A percentile compares a stretch with the other conserved stretches of the same genome.
Conservation (phyloP, 2,113 vertebrate genomes). For the Larimichthys polyactis region DNA sequence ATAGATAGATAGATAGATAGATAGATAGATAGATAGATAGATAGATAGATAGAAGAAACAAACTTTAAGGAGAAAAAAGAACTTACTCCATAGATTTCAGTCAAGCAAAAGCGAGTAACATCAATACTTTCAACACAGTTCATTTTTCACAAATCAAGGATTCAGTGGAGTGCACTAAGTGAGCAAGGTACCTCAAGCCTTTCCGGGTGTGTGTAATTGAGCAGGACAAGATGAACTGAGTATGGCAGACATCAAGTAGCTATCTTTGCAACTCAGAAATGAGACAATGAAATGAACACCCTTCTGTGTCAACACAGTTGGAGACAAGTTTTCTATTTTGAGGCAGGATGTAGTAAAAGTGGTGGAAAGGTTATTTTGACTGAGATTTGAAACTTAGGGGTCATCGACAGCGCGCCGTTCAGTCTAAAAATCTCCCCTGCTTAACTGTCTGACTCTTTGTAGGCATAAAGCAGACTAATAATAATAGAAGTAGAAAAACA, state of each 20-base stretch:
- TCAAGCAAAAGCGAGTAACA: constrained; percentile 12
- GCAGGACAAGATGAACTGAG: constrained; percentile 62
- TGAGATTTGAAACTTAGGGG: constrained; percentile 61
- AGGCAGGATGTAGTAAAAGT: constrained; percentile 51
- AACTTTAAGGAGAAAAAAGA: constrained; percentile 10
- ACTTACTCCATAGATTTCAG: constrained; percentile 11
- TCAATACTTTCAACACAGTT: constrained; percentile 49
- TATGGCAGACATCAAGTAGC: constrained; percentile 60
- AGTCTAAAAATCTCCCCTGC: not conserved
- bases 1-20: too few species aligned
- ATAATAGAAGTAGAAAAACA: not conserved
- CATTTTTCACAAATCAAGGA: constrained; percentile 45
- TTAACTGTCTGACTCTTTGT: not conserved
- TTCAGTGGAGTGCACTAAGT: constrained; percentile 32
- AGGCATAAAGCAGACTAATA: not conserved
- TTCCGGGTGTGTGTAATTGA: constrained; percentile 65
- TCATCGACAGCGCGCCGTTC: constrained; percentile 4
- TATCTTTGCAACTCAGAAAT: constrained; percentile 55
- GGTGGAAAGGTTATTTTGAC: constrained; percentile 56
- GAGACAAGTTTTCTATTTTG: constrained; percentile 63
- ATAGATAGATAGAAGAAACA: not conserved
- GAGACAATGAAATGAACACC: constrained; percentile 62
- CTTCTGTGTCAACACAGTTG: constrained; percentile 52
- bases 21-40: not conserved
- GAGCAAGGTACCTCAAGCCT: constrained; percentile 47